Base-by-base conservation (phyloP, 2,888 invertebrate species). In the Dexiosoma caninum region DNA sequence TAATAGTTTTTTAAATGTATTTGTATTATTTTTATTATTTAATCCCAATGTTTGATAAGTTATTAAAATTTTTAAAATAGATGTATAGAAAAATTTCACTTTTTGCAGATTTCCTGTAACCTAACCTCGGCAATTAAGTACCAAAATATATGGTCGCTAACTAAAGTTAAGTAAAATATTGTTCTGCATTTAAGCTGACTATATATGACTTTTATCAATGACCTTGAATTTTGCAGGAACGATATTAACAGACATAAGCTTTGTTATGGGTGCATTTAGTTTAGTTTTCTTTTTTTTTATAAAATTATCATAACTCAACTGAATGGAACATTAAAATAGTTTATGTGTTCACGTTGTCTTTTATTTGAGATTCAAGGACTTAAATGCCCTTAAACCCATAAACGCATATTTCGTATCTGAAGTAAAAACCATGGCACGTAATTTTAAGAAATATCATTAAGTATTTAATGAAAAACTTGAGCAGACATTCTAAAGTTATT, bases 361-460 rank as follows among this genome's bases (percentile, higher is more conserved):
- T n/a, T 30, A 30, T 21, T 14, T 9, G 35, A 35, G 10, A 35
- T 49, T 49, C 64, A 64, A 64, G 64, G 37, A 23, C 64, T 46
- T 62, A 8, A 49, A 37, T 8, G 23, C 46, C 21, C 35, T 37
- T 23, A 23, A n/a, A 49, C 4, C 37, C 23, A n/a, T n/a, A 10
- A 14, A 57, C n/a, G 37, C 14, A 12, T 14, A 21, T 42, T 60
- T 30, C 3, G 27, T 6, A 30, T 12, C 30, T 44, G 44, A 14
- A 60, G 37, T 14, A 27, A 44, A 60, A 60, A 30, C 32, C 46
- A n/a, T 49, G 35, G 23, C 6, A 23, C 10, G 9, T 49, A 14
- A 37, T 10, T 49, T 49, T 16, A 10, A 23, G 8, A 51, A 64
- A 21, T 12, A 49, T 37, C 49, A 51, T 64, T 27, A 64, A 64